Base-by-base conservation (phyloP, 1,140 invertebrate genomes). In the Ceratitis capitata region DNA sequence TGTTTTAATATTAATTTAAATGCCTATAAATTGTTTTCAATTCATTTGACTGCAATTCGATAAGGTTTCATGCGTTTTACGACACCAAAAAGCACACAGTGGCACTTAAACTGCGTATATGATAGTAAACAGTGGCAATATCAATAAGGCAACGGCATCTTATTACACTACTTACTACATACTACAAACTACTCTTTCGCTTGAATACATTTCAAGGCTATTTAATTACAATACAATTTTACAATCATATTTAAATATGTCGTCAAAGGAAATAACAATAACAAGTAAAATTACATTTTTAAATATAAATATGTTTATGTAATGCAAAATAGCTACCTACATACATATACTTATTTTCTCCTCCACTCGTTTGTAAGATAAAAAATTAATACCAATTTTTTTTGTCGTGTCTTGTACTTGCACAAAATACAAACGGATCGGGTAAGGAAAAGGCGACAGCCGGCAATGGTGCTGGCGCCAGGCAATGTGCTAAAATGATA, bases 21-120 rank as follows among this genome's bases (percentile, higher is more conserved):
- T 12, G 35, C 35, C 69, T 78, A 78, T 78, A 78, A 78, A 78
- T 78, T 78, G 39, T 78, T 78, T 47, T 78, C 69, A 78, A 78
- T 78, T 78, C 6, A 26, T n/a, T 56, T 42, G n/a, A 78, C 19
- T 78, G 39, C 39, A 78, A 45, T 78, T 78, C 69, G 69, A 78
- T 78, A 78, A 78, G 39, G 69, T 10, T 23, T 45, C 35, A 14
- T 23, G 16, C 56, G 0, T 61, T 14, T 4, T 12, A 10, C 61
- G 29, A 6, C 61, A 35, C 61, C 2, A 35, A 5, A 47, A 47
- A 5, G 12, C 45, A 47, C 45, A 47, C 45, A 47, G 5, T 6
- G 5, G 12, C 45, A 47, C n/a, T 19, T 53, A 12, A 19, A 19
- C n/a, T 53, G 49, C 49, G 9, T 19, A n/a, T 39, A 74, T 39